Evolutionary conservation across 2,888 invertebrate genomes (phyloP), one percentile per base, ranked within the genome.

Genomic region (Drosophila fulvimacula): DNA sequence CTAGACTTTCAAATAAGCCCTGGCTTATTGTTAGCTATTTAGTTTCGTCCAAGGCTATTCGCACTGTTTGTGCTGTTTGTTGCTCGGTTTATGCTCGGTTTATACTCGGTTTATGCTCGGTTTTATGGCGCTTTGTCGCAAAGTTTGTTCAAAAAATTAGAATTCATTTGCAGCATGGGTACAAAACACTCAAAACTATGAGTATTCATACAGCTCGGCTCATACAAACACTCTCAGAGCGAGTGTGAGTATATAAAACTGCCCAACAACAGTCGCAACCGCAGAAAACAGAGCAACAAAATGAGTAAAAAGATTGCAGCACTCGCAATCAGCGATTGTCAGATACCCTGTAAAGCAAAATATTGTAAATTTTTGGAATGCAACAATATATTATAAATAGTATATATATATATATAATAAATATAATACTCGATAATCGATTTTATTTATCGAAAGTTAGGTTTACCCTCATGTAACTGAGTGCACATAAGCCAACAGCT

Each of bases 111-210:
- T 73, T 69, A 52, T 39, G 42, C 21, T 52, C 19, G 55, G 38
- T 38, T 60, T 66, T 61, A 64, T 64, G 38, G 57, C 49, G 66
- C 36, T 76, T 69, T 64, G 57, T 64, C 56, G 41, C 57, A 81
- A 88, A 88, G 83, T 82, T 86, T 83, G 63, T 41, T 64, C 65
- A 69, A 85, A 74, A 88, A 88, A 78, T 88, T 88, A 81, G 71
- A 86, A 88, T 84, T 84, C 84, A 86, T 84, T 84, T 86, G 69
- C 73, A 80, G 68, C 61, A n/a, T 38, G 52, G 70, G 63, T 73
- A 66, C 62, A 71, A 59, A 59, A 67, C 77, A 86, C 82, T 76
- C 77, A 56, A 73, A 73, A 67, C 53, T 68, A 48, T 55, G 60
- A 66, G 79, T 34, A 19, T 34, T 42, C 48, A 24, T 32, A 51